These are phyloP conservation scores for Noctilio leporinus DNA, from an alignment of 2,113 vertebrate genomes.

Conservation along the genomic window DNA sequence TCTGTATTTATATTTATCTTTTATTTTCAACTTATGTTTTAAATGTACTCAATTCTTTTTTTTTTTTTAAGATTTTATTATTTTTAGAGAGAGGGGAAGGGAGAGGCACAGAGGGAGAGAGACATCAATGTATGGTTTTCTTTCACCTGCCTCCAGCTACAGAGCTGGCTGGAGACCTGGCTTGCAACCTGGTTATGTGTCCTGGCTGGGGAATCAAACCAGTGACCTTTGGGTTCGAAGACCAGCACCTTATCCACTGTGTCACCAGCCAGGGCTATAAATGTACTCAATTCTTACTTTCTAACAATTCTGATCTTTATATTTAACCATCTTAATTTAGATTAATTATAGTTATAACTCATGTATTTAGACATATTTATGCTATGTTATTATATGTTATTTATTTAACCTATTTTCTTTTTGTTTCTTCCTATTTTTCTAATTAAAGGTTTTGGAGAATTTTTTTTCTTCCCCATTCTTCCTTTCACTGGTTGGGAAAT, in stretches of 20 bases:
- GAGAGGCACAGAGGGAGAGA: no score
- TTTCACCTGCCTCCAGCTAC: no score
- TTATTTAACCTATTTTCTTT: not conserved
- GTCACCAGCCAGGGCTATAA: no score
- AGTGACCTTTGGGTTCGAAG: no score
- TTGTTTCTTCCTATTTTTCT: not conserved
- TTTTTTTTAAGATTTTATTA: no score
- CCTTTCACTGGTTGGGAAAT: not conserved
- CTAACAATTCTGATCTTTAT: not conserved
- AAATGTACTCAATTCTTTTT: not conserved
- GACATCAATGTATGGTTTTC: no score
- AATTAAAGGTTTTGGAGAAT: not conserved
- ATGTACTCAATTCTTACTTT: not conserved
- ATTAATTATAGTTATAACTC: not conserved
- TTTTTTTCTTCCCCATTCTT: not conserved
- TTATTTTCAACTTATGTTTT: not conserved
- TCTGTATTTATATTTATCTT: not conserved
- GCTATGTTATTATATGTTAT: not conserved
- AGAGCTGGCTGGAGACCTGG: no score
- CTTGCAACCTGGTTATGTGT: no score
- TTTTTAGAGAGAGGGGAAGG: no score
- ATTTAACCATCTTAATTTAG: not conserved
- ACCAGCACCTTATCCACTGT: no score
- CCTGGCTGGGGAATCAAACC: no score
- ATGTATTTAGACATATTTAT: not conserved